Evolutionary conservation across 2,797 vertebrate species (phyloP).

Genomic region (Nannoperca obscura): DNA sequence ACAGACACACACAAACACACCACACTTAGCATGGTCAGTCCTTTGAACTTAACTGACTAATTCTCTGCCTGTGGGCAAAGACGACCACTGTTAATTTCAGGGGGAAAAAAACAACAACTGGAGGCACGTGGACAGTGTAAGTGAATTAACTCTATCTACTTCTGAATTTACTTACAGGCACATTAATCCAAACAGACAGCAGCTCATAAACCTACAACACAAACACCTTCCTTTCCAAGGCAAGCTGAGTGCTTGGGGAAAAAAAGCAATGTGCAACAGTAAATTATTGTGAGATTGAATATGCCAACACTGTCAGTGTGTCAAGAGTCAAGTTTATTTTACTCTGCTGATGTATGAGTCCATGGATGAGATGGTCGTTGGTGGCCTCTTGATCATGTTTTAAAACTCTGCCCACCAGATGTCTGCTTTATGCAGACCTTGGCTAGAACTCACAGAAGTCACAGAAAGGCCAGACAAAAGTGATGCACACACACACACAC

Average conservation of each 20-base stretch:
- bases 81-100: conserved; percentile 3
- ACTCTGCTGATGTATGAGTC: conserved; percentile 24
- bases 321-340: conserved; percentile 52
- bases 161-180: conserved; percentile 10
- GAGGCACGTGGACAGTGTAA: neutral
- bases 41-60: conserved; percentile 23
- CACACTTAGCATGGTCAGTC: neutral
- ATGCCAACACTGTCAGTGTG: conserved; percentile 52
- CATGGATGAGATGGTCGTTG: conserved; percentile 4
- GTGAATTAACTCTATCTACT: conserved; percentile 17
- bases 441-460: conserved; percentile 35
- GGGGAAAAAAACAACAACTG: conserved; percentile 17
- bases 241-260: conserved; percentile 13
- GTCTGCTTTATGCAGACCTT: conserved; percentile 32
- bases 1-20: neutral
- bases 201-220: conserved; percentile 41
- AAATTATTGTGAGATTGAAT: conserved; percentile 48
- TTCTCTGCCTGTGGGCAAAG: conserved; percentile 10
- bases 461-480: conserved; percentile 25
- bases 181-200: conserved; percentile 54
- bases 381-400: conserved; percentile 51
- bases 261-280: conserved; percentile 41
- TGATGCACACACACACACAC: neutral
- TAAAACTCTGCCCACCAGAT: conserved; percentile 31
- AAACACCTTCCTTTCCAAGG: conserved; percentile 33